These are phyloP conservation scores for Psammodynastes pulverulentus DNA, from an alignment of 2,113 vertebrate genomes.

Conservation along the genomic window DNA sequence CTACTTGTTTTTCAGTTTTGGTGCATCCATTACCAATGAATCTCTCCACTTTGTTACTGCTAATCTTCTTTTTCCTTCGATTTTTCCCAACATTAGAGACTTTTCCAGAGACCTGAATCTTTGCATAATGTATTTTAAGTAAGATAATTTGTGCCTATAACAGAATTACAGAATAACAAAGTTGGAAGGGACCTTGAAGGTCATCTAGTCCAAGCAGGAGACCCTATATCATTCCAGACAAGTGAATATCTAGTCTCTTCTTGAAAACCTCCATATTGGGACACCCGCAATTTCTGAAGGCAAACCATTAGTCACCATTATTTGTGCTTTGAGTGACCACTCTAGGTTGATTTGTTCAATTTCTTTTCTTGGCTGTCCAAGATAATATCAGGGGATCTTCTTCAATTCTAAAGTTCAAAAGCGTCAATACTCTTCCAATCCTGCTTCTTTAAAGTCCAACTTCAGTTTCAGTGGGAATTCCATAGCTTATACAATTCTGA, in stretches of 20 bases:
- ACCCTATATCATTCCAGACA: not conserved
- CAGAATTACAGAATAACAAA: not conserved
- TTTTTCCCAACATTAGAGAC: not conserved
- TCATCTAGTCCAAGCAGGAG: no score
- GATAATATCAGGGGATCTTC: not conserved
- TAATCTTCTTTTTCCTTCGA: not conserved
- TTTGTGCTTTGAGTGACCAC: not conserved
- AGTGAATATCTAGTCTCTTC: not conserved
- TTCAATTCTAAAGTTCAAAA: not conserved
- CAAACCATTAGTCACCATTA: not conserved
- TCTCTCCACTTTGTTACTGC: not conserved
- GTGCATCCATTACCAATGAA: not conserved
- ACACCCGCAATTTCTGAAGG: not conserved
- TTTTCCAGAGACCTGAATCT: not conserved
- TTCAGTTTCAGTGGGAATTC: not conserved
- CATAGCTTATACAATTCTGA: not conserved
- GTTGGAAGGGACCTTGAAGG: no score
- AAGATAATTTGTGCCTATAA: not conserved
- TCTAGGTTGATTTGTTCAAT: not conserved
- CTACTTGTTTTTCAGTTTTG: not conserved
- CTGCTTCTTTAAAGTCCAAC: not conserved
- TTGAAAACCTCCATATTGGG: not conserved
- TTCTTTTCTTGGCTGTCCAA: not conserved
- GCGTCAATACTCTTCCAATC: not conserved
- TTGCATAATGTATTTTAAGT: not conserved